Evolutionary conservation across 2,113 vertebrate genomes (phyloP).

Genomic region (Pan paniscus): DNA sequence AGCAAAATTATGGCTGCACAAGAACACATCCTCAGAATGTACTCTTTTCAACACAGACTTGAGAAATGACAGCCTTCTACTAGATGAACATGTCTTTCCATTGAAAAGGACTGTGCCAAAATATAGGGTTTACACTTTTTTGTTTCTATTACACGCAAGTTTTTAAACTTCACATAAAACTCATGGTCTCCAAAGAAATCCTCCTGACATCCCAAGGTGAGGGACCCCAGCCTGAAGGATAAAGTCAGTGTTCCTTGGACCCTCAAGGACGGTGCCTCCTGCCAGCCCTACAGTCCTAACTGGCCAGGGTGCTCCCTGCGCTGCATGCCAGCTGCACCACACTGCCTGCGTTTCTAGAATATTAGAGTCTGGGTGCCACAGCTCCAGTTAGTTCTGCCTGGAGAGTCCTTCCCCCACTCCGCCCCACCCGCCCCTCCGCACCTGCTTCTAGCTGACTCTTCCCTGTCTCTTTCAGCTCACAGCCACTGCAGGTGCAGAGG

Average conservation of each 20-base stretch:
- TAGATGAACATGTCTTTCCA: not conserved
- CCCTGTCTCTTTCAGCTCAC: not conserved
- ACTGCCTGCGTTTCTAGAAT: not conserved
- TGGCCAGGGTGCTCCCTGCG: not conserved
- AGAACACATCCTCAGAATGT: accelerated
- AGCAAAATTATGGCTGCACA: not conserved
- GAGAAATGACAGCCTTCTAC: not conserved
- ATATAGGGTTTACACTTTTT: not conserved
- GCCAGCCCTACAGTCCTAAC: not conserved
- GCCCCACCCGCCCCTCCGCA: accelerated
- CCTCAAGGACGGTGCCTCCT: too few species aligned
- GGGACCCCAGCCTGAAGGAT: not conserved
- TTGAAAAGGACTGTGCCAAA: not conserved
- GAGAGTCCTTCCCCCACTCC: not conserved
- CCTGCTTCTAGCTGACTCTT: not conserved
- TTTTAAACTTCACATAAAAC: not conserved
- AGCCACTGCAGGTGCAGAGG: not conserved
- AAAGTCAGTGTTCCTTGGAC: not conserved
- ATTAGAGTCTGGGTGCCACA: not conserved
- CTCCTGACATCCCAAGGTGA: not conserved
- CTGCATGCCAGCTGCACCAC: not conserved
- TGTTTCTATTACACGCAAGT: not conserved
- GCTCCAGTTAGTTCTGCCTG: not conserved
- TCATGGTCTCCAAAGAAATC: not conserved
- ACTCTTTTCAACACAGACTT: accelerated